Percentiles rank a stretch among this genome's conserved stretches.
Evolutionary conservation across 2,888 invertebrate species (phyloP).

Genomic region (Polymixis flavicincta): DNA sequence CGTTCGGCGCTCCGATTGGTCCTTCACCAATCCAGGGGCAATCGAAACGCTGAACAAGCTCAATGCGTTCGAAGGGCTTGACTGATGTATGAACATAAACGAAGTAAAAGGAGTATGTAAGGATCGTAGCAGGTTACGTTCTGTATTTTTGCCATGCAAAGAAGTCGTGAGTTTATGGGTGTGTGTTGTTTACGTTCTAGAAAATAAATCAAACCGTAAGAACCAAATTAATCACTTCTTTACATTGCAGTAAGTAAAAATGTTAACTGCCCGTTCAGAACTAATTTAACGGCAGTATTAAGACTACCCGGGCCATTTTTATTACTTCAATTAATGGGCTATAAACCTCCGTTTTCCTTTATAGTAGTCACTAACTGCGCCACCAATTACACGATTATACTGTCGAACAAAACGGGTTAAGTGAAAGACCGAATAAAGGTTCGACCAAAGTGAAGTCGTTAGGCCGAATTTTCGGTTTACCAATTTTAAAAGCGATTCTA

Average conservation of each 20-base stretch:
- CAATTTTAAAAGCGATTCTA: not conserved
- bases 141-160: not conserved
- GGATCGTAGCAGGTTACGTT: too few relatives aligned
- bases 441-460: not conserved
- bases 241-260: slow-evolving; percentile 21
- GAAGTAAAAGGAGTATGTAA: not conserved
- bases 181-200: not conserved
- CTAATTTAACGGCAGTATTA: slow-evolving; percentile 36
- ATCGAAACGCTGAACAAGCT: too few relatives aligned
- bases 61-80: too few relatives aligned
- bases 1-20: too few relatives aligned
- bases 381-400: slow-evolving; percentile 31
- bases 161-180: not conserved
- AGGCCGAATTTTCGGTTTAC: slow-evolving; percentile 1
- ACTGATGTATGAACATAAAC: not conserved
- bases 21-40: too few relatives aligned
- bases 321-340: slow-evolving; percentile 42
- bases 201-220: not conserved
- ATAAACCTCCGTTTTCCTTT: slow-evolving; percentile 35
- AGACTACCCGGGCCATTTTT: slow-evolving; percentile 25
- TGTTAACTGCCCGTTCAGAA: slow-evolving; percentile 28
- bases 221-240: slow-evolving; percentile 5
- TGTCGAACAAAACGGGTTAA: slow-evolving; percentile 13
- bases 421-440: slow-evolving; percentile 9
- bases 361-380: slow-evolving; percentile 17